Evolutionary conservation across 2,797 vertebrate genomes (phyloP).

Genomic region (Oryzias sinensis): DNA sequence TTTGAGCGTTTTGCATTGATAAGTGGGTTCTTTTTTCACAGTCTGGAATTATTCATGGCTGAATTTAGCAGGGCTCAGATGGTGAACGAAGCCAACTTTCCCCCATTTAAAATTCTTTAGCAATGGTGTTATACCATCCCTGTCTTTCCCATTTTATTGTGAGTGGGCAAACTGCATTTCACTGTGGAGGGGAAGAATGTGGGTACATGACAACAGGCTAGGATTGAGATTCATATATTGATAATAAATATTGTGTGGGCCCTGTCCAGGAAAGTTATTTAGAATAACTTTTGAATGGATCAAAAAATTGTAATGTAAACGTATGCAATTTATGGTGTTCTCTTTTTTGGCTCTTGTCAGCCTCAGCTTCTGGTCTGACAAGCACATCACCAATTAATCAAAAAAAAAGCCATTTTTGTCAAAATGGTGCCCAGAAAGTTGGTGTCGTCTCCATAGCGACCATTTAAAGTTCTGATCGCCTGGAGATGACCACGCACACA

Average conservation of each 20-base stretch:
- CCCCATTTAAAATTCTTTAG: constrained; percentile 82
- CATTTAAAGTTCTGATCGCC: too few relatives aligned
- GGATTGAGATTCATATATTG: constrained; percentile 26
- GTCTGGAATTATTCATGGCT: constrained; percentile 76
- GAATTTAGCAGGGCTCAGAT: constrained; percentile 71
- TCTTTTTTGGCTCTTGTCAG: too few relatives aligned
- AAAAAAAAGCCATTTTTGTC: too few relatives aligned
- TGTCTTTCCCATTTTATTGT: constrained; percentile 72
- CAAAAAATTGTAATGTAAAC: background rate
- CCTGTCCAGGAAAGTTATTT: constrained; percentile 10
- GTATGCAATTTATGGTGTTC: too few relatives aligned
- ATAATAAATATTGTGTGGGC: constrained; percentile 20
- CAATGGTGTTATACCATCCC: constrained; percentile 76
- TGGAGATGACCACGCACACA: too few relatives aligned
- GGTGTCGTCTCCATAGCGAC: too few relatives aligned
- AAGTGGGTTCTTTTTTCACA: constrained; percentile 64
- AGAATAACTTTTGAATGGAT: constrained; percentile 11
- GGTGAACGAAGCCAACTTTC: constrained; percentile 75
- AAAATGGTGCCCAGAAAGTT: too few relatives aligned
- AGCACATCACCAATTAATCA: too few relatives aligned
- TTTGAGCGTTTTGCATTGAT: constrained; percentile 61
- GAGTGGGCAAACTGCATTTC: constrained; percentile 69
- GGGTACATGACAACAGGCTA: constrained; percentile 24
- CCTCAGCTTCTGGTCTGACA: too few relatives aligned
- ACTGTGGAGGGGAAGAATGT: constrained; percentile 37